Evolutionary conservation across 2,888 invertebrate species (phyloP), one percentile per base, ranked within the genome.

Genomic region (Sialis fuliginosa): DNA sequence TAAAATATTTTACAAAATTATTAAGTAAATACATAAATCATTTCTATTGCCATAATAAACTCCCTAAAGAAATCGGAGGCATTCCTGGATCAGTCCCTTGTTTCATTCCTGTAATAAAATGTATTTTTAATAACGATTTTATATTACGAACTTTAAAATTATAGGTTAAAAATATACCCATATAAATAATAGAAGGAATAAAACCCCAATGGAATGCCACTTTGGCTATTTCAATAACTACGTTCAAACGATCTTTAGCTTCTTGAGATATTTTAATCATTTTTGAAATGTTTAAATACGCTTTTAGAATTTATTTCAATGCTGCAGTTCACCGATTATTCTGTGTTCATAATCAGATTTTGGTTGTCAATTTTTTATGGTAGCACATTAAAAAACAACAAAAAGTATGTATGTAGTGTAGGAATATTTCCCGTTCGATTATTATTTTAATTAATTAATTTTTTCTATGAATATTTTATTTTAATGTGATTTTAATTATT

Each of bases 181-280:
- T 62, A 62, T 77, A 81, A 10, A 81, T 58, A 31, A 81, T 74
- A 37, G 75, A 68, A 1, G 81, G 81, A 49, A 81, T 75, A 52
- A 81, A 81, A 40, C 78, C 79, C 71, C 76, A 79, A 55, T 80
- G 79, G 53, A 81, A 79, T 47, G 72, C 64, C 1, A 72, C 72
- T 62, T 77, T 78, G 7, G 69, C 68, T 1, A 73, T 52, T 41
- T 71, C 71, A 42, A 79, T 63, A 6, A 81, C 74, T 32, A 72
- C 61, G 34, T 71, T 67, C 42, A 81, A 60, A 54, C 80, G 72
- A 55, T 77, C 74, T 59, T 78, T 79, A 2, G 71, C 74, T 50
- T 72, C 72, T 35, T 72, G 68, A 49, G 70, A 65, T 43, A 72
- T 50, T 45, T 13, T 13, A 42, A 22, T n/a, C 45, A 48, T 51